Conservation (phyloP, 2,888 invertebrate species). For the Agriotes lineatus region DNA sequence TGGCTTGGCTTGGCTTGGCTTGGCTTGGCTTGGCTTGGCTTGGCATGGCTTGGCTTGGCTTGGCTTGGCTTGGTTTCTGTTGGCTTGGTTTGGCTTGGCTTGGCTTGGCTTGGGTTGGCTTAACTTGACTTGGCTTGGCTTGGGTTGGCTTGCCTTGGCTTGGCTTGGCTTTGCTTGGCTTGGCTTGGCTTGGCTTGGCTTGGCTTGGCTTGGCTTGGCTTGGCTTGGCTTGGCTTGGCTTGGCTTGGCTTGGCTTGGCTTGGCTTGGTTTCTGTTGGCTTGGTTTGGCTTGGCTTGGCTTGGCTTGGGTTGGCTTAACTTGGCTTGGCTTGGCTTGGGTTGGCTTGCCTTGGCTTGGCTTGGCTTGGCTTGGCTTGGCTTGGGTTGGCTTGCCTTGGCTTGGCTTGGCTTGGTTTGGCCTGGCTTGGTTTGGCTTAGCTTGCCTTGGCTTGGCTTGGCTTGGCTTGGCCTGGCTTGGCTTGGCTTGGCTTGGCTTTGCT, state of each 20-base stretch:
- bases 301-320: not conserved
- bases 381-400: not conserved
- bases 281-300: constrained; percentile 1
- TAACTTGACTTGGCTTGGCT: not conserved
- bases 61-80: not conserved
- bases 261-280: not conserved
- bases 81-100: constrained; percentile 1
- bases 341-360: too few species aligned
- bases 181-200: too few species aligned
- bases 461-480: too few species aligned
- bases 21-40: not conserved
- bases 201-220: too few species aligned
- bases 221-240: not conserved
- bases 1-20: not conserved
- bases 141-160: not conserved
- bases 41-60: not conserved
- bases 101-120: not conserved
- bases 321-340: not conserved
- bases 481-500: not conserved
- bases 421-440: too few species aligned
- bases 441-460: too few species aligned
- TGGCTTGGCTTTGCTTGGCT: too few species aligned
- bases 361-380: not conserved
- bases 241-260: not conserved
- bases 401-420: too few species aligned